phyloP scores from a whole-genome alignment of 2,888 invertebrate species.

The Pollenia amentaria region DNA sequence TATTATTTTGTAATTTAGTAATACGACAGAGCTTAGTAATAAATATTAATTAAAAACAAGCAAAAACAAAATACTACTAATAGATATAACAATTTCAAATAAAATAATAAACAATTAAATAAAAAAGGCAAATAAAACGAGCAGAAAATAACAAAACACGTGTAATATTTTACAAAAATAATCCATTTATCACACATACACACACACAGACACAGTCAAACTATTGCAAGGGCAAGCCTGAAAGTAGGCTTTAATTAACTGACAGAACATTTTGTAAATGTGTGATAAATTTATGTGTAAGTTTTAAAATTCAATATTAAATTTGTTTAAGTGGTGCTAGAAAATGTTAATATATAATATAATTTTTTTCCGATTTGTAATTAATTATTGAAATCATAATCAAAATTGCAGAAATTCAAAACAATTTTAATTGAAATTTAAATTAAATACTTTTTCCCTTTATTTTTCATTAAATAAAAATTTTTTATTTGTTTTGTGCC shows the following conservation, averaged over 20 bases:
- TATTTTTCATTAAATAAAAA: neutral
- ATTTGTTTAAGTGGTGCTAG: slow-evolving; percentile 1
- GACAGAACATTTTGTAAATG: neutral
- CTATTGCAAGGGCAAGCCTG: neutral
- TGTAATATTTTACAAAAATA: no score
- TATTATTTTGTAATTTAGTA: neutral
- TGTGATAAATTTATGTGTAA: neutral
- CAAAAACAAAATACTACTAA: neutral
- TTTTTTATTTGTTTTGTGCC: no score
- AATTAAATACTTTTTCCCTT: no score
- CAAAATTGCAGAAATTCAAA: no score
- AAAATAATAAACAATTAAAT: neutral
- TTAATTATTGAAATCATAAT: no score
- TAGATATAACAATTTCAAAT: neutral
- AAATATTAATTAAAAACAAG: slow-evolving; percentile 11
- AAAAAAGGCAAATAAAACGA: neutral
- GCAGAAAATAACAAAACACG: no score
- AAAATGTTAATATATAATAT: no score
- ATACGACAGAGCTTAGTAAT: neutral
- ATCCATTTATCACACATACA: no score
- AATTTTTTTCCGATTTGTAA: no score
- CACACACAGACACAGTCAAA: neutral
- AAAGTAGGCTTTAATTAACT: neutral
- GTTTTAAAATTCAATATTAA: neutral
- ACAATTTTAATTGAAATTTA: no score